phyloP scores from a whole-genome alignment of 2,888 invertebrate species.

The Pachydiplax longipennis region DNA sequence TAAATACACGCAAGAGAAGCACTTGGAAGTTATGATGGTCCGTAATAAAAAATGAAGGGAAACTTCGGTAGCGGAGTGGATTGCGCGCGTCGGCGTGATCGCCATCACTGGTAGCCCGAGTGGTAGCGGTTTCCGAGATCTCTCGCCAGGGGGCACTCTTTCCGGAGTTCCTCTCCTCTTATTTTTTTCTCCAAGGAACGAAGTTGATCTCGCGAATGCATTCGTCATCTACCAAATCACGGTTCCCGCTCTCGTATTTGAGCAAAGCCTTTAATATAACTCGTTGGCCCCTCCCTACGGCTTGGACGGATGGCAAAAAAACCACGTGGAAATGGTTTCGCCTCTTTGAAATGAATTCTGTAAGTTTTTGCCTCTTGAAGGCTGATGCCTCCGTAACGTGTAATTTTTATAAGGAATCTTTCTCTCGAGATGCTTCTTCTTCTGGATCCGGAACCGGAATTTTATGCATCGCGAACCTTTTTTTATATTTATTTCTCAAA shows the following conservation, averaged over 20 bases:
- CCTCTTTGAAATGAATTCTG: not conserved
- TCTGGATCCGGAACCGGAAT: too few relatives aligned
- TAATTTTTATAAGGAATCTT: not conserved
- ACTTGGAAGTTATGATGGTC: not conserved
- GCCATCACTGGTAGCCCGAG: slow-evolving; percentile 32
- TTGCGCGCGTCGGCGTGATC: not conserved
- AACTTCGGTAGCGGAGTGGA: slow-evolving; percentile 7
- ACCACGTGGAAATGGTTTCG: not conserved
- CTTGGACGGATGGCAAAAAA: not conserved
- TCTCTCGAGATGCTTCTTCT: not conserved
- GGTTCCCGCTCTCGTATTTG: not conserved
- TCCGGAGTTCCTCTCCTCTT: not conserved
- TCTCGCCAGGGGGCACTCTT: slow-evolving; percentile 10
- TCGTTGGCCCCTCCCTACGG: not conserved
- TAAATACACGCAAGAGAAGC: not conserved
- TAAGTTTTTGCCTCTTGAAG: not conserved
- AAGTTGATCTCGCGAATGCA: slow-evolving; percentile 18
- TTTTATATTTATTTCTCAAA: too few relatives aligned
- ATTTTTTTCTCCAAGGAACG: not conserved
- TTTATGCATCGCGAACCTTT: too few relatives aligned
- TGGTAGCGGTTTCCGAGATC: slow-evolving; percentile 24
- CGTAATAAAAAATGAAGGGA: not conserved
- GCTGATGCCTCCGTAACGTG: not conserved
- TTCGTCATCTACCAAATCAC: slow-evolving; percentile 36
- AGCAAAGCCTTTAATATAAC: not conserved